Percentiles rank a stretch among this genome's conserved stretches.
Conservation (phyloP, 2,888 invertebrate species). For the Mimas tiliae region DNA sequence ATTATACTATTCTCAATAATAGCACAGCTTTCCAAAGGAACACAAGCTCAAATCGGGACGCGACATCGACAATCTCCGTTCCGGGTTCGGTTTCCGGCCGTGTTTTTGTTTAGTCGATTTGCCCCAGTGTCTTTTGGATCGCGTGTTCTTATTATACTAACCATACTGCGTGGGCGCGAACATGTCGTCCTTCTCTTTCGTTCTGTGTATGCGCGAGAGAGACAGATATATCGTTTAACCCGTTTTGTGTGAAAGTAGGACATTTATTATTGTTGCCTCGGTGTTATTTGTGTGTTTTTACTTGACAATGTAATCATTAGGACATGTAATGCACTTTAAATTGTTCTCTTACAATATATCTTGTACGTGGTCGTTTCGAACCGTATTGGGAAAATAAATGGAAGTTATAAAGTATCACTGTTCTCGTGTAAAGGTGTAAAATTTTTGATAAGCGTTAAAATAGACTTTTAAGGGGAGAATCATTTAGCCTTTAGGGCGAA, state of each 20-base stretch:
- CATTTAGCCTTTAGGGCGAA: no score
- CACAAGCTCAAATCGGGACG: slow-evolving; percentile 10
- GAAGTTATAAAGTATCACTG: slow-evolving; percentile 7
- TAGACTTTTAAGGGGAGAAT: no score
- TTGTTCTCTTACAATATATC: slow-evolving; percentile 14
- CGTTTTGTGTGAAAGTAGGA: slow-evolving; percentile 39
- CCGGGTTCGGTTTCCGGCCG: slow-evolving; percentile 41
- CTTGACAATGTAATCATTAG: slow-evolving; percentile 26
- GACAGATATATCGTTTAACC: slow-evolving; percentile 39
- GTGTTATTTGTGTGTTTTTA: slow-evolving; percentile 26
- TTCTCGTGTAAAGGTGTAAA: neutral
- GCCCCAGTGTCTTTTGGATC: slow-evolving; percentile 40
- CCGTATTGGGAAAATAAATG: slow-evolving; percentile 18
- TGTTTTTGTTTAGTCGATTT: slow-evolving; percentile 46
- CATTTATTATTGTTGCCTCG: slow-evolving; percentile 43
- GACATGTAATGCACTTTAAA: slow-evolving; percentile 22
- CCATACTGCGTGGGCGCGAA: slow-evolving; percentile 42
- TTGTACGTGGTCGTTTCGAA: slow-evolving; percentile 8
- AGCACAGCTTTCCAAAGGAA: slow-evolving; percentile 23
- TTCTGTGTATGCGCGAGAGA: slow-evolving; percentile 31
- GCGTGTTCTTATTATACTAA: slow-evolving; percentile 40
- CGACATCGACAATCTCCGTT: slow-evolving; percentile 35
- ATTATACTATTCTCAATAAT: neutral
- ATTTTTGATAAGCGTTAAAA: slow-evolving; percentile 10
- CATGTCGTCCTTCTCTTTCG: slow-evolving; percentile 34